phyloP scores from a whole-genome alignment of 2,888 invertebrate genomes.

The Creontiades dilutus region DNA sequence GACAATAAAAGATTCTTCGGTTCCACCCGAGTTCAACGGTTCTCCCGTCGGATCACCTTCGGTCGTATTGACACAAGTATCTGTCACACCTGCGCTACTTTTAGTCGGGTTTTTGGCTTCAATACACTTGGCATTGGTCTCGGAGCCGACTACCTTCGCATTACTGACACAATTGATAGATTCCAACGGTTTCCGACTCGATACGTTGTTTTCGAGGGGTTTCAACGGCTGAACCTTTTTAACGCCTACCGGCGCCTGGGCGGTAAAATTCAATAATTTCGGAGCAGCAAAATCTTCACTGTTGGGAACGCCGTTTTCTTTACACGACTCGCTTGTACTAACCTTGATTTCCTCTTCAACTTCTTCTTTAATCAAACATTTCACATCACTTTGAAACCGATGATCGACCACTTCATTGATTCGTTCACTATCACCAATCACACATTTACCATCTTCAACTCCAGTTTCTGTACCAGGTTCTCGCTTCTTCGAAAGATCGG shows the following conservation, averaged over 20 bases:
- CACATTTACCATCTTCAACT: conserved; percentile 2
- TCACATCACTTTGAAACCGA: neutral
- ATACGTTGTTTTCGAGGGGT: conserved; percentile 1
- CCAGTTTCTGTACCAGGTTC: neutral
- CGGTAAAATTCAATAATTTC: conserved; percentile 30
- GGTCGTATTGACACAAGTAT: neutral
- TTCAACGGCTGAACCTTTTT: conserved; percentile 48
- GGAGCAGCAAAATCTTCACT: neutral
- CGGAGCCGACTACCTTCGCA: conserved; percentile 41
- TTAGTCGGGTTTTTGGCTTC: conserved; percentile 60
- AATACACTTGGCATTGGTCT: conserved; percentile 58
- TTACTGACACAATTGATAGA: conserved; percentile 46
- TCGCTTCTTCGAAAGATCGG: conserved; percentile 33
- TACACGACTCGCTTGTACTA: neutral
- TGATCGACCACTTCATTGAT: neutral
- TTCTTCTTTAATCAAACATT: neutral
- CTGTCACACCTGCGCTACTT: conserved; percentile 46
- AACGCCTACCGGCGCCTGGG: conserved; percentile 32
- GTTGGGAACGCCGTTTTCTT: neutral
- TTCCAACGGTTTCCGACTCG: neutral
- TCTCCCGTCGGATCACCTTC: neutral
- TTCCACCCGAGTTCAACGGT: neutral
- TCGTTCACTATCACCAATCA: neutral
- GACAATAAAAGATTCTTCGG: neutral
- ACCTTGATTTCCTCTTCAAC: neutral